Evolutionary conservation across 2,888 invertebrate genomes (phyloP).

Genomic region (Aromia moschata): DNA sequence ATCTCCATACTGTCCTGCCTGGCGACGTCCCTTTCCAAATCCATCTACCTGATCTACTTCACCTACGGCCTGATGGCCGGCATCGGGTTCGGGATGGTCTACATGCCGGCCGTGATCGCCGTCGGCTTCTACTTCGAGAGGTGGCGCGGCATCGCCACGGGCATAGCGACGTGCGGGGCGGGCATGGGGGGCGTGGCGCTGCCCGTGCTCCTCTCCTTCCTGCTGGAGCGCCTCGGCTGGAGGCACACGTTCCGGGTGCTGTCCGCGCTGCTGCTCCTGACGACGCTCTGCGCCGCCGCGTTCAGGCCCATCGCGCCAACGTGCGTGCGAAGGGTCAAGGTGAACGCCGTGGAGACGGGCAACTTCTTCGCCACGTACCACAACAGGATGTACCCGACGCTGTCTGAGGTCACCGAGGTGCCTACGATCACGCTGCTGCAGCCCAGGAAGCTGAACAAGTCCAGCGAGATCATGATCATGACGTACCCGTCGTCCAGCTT

Average conservation of each 20-base stretch:
- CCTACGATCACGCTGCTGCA: conserved; percentile 36
- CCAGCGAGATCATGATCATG: conserved; percentile 29
- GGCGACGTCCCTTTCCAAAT: conserved; percentile 34
- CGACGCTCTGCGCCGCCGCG: conserved; percentile 36
- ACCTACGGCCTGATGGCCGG: conserved; percentile 50
- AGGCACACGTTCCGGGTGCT: conserved; percentile 67
- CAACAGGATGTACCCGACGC: conserved; percentile 33
- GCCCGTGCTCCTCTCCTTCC: conserved; percentile 65
- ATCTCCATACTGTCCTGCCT: conserved; percentile 39
- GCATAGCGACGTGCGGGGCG: conserved; percentile 76
- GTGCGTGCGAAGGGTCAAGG: conserved; percentile 20
- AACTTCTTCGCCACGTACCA: conserved; percentile 32
- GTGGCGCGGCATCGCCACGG: conserved; percentile 76
- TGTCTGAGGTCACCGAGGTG: conserved; percentile 49
- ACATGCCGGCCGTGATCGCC: conserved; percentile 74
- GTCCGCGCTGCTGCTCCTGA: conserved; percentile 47
- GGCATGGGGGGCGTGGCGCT: conserved; percentile 73
- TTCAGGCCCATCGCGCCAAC: conserved; percentile 48
- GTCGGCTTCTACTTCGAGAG: conserved; percentile 80
- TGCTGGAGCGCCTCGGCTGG: conserved; percentile 68
- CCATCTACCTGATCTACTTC: conserved; percentile 36
- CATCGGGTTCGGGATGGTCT: conserved; percentile 74
- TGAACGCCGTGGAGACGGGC: conserved; percentile 27
- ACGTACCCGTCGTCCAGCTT: conserved; percentile 26
- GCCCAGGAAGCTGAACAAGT: conserved; percentile 25